These are phyloP conservation scores for Limnodromus scolopaceus DNA, from an alignment of 2,797 vertebrate genomes.

Conservation along the genomic window DNA sequence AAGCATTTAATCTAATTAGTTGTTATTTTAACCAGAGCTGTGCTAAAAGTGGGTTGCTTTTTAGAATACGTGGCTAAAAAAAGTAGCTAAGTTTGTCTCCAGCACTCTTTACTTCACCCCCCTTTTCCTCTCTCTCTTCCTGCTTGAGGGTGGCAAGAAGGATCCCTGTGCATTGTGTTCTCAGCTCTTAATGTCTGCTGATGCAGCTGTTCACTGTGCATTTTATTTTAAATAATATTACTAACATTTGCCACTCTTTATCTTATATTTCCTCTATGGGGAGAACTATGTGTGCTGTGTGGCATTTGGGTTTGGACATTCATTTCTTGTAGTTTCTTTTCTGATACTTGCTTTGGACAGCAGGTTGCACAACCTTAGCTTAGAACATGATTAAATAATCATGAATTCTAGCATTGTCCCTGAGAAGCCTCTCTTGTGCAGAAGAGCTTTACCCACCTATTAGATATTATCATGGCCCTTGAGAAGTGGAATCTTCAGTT, in stretches of 20 bases:
- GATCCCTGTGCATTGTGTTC: not conserved
- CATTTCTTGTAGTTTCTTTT: not conserved
- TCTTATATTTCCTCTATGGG: not conserved
- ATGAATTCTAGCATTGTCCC: not conserved
- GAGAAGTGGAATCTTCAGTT: not conserved
- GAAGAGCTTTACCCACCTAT: not conserved
- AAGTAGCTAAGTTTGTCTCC: not conserved
- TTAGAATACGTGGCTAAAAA: not conserved
- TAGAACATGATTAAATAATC: not conserved
- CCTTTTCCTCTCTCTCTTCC: not conserved
- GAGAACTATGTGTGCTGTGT: not conserved
- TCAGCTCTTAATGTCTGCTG: not conserved
- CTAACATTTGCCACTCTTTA: not conserved
- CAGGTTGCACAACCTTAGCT: not conserved
- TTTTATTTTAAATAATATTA: not conserved
- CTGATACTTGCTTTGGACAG: not conserved
- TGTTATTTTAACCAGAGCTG: not conserved
- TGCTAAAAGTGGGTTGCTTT: not conserved
- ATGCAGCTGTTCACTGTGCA: not conserved
- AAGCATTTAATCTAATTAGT: not conserved
- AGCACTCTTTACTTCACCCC: not conserved
- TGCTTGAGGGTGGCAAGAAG: not conserved
- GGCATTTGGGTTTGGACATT: not conserved
- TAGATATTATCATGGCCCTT: not conserved
- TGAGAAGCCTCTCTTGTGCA: not conserved